Evolutionary conservation across 2,797 vertebrate species (phyloP).

Genomic region (Erpetoichthys calabaricus): DNA sequence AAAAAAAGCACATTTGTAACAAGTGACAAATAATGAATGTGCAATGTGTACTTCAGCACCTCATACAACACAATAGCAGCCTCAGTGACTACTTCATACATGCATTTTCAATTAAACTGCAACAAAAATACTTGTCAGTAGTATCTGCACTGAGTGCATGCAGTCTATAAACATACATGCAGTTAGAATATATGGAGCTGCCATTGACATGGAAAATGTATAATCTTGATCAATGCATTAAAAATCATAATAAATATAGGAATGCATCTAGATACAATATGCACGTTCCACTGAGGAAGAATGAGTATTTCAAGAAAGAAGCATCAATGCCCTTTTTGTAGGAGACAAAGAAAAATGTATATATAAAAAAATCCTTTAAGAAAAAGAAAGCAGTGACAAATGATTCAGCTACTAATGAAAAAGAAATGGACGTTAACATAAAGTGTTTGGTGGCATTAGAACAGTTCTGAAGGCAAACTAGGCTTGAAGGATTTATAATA

Average conservation of each 20-base stretch:
- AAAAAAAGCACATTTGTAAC: neutral
- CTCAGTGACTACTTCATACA: constrained; percentile 18
- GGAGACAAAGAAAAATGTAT: too few relatives aligned
- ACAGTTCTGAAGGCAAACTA: too few relatives aligned
- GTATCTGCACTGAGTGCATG: constrained; percentile 19
- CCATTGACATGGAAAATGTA: constrained; percentile 14
- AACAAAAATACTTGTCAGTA: constrained; percentile 24
- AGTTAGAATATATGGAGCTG: constrained; percentile 20
- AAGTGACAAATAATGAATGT: constrained; percentile 11
- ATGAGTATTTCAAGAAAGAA: too few relatives aligned
- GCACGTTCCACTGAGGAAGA: neutral
- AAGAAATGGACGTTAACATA: too few relatives aligned
- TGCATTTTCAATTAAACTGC: constrained; percentile 15
- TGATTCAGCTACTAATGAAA: too few relatives aligned
- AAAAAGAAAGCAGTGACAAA: too few relatives aligned
- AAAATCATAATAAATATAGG: constrained; percentile 8
- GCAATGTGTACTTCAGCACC: constrained; percentile 17
- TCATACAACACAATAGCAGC: constrained; percentile 20
- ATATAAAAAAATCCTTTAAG: too few relatives aligned
- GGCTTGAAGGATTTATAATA: too few relatives aligned
- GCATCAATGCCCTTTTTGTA: too few relatives aligned
- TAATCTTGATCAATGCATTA: constrained; percentile 4
- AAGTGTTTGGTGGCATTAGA: too few relatives aligned
- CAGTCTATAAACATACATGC: constrained; percentile 16
- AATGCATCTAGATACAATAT: constrained; percentile 17